Conservation (phyloP, 2,113 vertebrate species). For the Alethe castanea region DNA sequence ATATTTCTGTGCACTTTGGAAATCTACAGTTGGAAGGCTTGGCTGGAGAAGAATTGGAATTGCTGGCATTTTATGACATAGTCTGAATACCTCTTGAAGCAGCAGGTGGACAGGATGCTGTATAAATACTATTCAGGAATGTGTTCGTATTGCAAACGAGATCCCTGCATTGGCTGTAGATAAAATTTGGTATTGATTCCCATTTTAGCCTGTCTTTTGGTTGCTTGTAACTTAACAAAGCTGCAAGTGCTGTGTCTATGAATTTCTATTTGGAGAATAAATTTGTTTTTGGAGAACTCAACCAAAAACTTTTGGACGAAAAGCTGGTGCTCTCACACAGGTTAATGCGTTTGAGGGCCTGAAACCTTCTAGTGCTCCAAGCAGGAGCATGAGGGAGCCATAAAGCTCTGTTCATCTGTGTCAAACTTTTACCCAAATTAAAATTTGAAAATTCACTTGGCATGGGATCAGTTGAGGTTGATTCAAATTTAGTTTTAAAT, state of each 20-base stretch:
- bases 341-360: neutral
- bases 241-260: neutral
- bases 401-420: neutral
- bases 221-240: neutral
- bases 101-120: neutral
- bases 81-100: neutral
- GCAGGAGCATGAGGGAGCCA: neutral
- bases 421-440: neutral
- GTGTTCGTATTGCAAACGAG: neutral
- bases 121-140: neutral
- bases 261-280: neutral
- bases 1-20: slow-evolving; percentile 45
- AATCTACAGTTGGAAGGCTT: slow-evolving; percentile 24
- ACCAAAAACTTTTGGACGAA: neutral
- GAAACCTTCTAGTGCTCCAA: neutral
- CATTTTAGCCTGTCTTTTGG: neutral
- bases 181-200: neutral
- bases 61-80: neutral
- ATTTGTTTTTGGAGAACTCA: neutral
- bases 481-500: neutral
- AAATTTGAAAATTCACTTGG: neutral
- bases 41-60: slow-evolving; percentile 5
- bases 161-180: neutral
- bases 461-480: neutral
- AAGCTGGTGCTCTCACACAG: neutral